phyloP scores from a whole-genome alignment of 1,140 invertebrate genomes.

The Bilobella aurantiaca region DNA sequence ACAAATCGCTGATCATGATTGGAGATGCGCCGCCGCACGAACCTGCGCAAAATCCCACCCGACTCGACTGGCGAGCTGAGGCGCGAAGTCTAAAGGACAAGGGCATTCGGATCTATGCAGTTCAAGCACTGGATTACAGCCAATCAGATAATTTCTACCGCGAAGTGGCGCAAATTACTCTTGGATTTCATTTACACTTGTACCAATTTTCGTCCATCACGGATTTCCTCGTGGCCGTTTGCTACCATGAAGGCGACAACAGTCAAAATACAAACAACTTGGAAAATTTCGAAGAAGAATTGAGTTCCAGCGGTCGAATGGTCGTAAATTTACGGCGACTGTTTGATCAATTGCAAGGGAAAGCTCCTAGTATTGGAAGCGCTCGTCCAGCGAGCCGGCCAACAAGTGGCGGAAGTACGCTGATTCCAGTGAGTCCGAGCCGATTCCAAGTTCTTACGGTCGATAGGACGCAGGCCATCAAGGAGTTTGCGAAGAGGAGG shows the following conservation, averaged over 20 bases:
- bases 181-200: slow-evolving; percentile 16
- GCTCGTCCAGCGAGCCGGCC: neutral
- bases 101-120: slow-evolving; percentile 19
- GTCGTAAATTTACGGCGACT: slow-evolving; percentile 11
- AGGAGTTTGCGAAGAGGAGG: slow-evolving; percentile 10
- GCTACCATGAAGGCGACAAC: slow-evolving; percentile 16
- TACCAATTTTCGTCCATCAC: slow-evolving; percentile 20
- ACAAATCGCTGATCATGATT: slow-evolving; percentile 19
- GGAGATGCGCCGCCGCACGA: slow-evolving; percentile 20
- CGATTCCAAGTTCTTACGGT: slow-evolving; percentile 17
- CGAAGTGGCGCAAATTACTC: slow-evolving; percentile 6
- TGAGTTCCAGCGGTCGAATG: slow-evolving; percentile 13
- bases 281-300: slow-evolving; percentile 4
- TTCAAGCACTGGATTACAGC: slow-evolving; percentile 7
- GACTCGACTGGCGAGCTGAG: slow-evolving; percentile 17
- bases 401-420: neutral
- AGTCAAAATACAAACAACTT: neutral
- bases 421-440: slow-evolving; percentile 16
- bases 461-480: slow-evolving; percentile 13
- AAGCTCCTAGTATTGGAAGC: neutral
- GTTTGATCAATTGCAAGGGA: slow-evolving; percentile 12
- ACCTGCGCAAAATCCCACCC: neutral
- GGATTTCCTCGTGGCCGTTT: slow-evolving; percentile 18
- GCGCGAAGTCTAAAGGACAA: slow-evolving; percentile 11
- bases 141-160: slow-evolving; percentile 3